Evolutionary conservation across 2,888 invertebrate genomes (phyloP), one percentile per base, ranked within the genome.

Genomic region (Harpagoxenus sublaevis): DNA sequence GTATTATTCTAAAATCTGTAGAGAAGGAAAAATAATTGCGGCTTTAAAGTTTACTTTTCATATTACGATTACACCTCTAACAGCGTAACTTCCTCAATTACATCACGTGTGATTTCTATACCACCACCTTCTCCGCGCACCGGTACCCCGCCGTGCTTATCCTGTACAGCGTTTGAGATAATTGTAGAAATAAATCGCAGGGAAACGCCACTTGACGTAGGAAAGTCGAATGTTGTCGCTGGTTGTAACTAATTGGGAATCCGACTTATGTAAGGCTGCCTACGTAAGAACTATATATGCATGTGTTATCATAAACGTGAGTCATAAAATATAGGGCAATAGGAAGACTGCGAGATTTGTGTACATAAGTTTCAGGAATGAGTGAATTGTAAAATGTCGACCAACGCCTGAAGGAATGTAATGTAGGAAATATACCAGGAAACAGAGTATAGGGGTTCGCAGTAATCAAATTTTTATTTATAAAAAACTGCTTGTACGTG

Each of bases 161-260:
- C 39, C 28, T n/a, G 15, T 60, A 12, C 1, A 10, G 28, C 28
- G 18, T n/a, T 74, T 45, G 42, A 74, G 28, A 62, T 42, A 62
- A 74, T 42, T 74, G 62, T n/a, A 42, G 42, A 42, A 73, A 60
- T 28, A 60, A 73, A 28, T 73, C 18, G 18, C 28, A 42, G 60
- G n/a, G 23, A 73, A 45, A 74, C n/a, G 31, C 31, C 45, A 12
- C 31, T 18, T 45, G 12, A 45, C 10, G 62, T 15, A 74, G 12
- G 31, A 74, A 74, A 45, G 31, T 74, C 60, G 42, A 74, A 42
- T 12, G 55, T 12, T 57, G 28, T 74, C 62, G 5, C 2, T 31
- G 10, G 15, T n/a, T 28, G 28, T 62, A 74, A 74, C 8, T 62
- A 62, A 62, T 74, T 74, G 28, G 12, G 39, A 62, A 70, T 42